Evolutionary conservation across 2,797 vertebrate genomes (phyloP), one percentile per base, ranked within the genome.

Genomic region (Halcyon chelicuti): DNA sequence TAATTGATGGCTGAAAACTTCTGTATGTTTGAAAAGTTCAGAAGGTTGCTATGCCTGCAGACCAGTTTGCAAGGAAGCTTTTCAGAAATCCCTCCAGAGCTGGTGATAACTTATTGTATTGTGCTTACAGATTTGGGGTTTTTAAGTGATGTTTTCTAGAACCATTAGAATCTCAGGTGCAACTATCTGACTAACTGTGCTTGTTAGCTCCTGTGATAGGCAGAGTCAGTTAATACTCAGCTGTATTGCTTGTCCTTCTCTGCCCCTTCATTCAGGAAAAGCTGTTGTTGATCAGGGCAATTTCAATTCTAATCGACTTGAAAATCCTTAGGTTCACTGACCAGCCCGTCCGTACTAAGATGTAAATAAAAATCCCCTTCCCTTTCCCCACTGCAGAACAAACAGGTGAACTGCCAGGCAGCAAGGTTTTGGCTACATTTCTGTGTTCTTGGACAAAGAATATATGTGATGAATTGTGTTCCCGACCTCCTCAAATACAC

Each of bases 141-240:
- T 92, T 83, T 20, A 88, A 47, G 49, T 73, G 51, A 70, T 83
- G 86, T 96, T 93, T 97, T 96, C 80, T 96, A 95, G 95, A 90
- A 74, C 67, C n/a, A 72, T 92, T 96, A 95, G 96, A 94, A 94
- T 96, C 95, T 97, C 96, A 96, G 94, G 96, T 97, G 90, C 93
- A 88, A 92, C 49, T 94, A 81, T 95, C 82, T 95, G 74, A 84
- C 88, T 86, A 92, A 96, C 96, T 96, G 92, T 97, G 94, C 91
- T 96, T 88, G 61, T 55, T 82, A 92, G 92, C 62, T 95, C 62
- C 46, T 83, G 1, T 26, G 33, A 73, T 84, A 94, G 91, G 96
- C 95, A 96, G 95, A 91, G 93, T 85, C 67, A 82, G 4, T 84
- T 73, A 72, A 70, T 78, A 73, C 49, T 88, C 21, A 71, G 74